Evolutionary conservation across 2,888 invertebrate genomes (phyloP), one percentile per base, ranked within the genome.

Genomic region (Branchinecta sandiegonensis): DNA sequence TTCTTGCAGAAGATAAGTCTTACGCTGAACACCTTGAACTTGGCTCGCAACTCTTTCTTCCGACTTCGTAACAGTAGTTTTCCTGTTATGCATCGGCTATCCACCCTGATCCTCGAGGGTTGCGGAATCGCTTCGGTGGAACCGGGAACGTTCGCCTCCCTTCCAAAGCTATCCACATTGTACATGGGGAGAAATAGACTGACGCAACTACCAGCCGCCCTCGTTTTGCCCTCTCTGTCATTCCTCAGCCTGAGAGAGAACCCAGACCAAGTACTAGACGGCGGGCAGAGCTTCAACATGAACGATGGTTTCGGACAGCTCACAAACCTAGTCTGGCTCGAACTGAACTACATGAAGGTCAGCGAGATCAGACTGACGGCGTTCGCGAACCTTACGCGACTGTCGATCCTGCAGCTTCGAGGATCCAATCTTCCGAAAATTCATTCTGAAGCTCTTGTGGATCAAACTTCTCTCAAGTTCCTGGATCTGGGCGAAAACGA

Each of bases 401-500:
- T 81, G 2, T 74, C 76, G 65, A 76, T 76, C 50, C 73, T 81
- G 0, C 80, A 79, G 50, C 74, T 81, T 3, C 84, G 84, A 70
- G 76, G 80, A 13, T 78, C 82, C 0, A 77, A 78, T 0, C 72
- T 84, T 10, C 75, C 76, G 0, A 74, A 74, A 50, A 73, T 83
- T 0, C 73, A 76, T 8, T 74, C 76, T 4, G 73, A 74, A 0
- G 73, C 80, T 1, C 83, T 85, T 66, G 75, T 74, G 6, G 76
- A 76, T 0, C 67, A 73, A 46, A 82, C 80, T 0, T 76, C 77
- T 0, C 69, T 85, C 0, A 78, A 76, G 69, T 77, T 77, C 0
- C 73, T 85, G 5, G 85, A 85, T 71, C 56, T 85, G n/a, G 83
- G 84, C 0, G 80, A 81, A 0, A 85, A 84, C 56, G 17, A n/a